Evolutionary conservation across 2,113 vertebrate genomes (phyloP), one percentile per base, ranked within the genome.

Genomic region (Sphaerodactylus townsendi): DNA sequence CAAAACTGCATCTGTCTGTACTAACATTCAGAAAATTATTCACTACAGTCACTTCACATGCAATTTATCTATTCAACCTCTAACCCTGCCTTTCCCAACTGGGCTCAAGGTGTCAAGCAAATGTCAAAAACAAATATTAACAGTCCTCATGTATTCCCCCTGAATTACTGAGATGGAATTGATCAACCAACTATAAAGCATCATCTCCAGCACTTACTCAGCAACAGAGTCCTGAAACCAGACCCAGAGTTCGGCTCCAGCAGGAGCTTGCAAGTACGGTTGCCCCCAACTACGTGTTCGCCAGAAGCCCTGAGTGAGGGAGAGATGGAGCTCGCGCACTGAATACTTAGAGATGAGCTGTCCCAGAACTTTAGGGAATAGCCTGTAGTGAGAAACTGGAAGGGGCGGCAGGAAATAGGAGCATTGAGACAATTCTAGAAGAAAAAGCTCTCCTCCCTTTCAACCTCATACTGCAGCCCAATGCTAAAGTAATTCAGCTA

Each of bases 351-450:
- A 97, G 93, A 99, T 97, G 90, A 99, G 95, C 90, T 97, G 98
- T 5, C 99, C 99, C 93, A 99, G 91, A 1, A 97, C 98, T 94
- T 99, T 99, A 7, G 98, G 98, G 91, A 99, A 99, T 4, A 99
- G 96, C 91, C 97, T 96, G 95, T 99, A 99, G 95, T 99, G 98
- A 93, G 98, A 99, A 23, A 97, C 98, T 98, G 89, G 0, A 10
- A 62, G 46, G 41, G 8, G 82, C 2, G n/a, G 23, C 23, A 48
- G 35, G 13, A 9, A 2, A 59, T 6, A 56, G 13, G 23, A 50
- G 19, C 3, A 30, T 8, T 15, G 17, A 68, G 48, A 17, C 28
- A 81, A n/a, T 65, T 66, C 71, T 28, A 79, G 10, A 71, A 64
- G 3, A 77, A 6, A 23, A 37, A 23, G 25, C 25, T 64, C 23